Conservation (phyloP, 2,113 vertebrate genomes). For the Laticauda laticaudata region DNA sequence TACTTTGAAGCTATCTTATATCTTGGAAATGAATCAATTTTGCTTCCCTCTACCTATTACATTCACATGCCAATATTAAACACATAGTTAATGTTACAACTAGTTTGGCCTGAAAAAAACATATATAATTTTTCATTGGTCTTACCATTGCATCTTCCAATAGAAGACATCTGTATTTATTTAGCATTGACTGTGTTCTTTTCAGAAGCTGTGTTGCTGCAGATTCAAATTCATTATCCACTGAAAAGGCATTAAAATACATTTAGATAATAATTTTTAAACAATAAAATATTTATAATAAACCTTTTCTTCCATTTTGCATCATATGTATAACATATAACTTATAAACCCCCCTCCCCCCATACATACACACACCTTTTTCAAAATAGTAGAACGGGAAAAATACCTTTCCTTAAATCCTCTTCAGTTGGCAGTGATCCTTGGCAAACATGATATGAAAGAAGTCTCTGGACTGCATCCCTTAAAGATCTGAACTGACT, state of each 20-base stretch:
- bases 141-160: conserved; percentile 94
- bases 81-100: not conserved
- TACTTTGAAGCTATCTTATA: not conserved
- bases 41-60: not conserved
- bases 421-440: conserved; percentile 83
- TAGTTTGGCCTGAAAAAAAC: not conserved
- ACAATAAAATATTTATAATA: not conserved
- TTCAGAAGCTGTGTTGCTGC: conserved; percentile 89
- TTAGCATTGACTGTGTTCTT: conserved; percentile 92
- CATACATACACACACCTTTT: not conserved
- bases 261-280: conserved; percentile 39
- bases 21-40: not conserved
- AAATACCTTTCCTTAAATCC: conserved; percentile 81
- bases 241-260: conserved; percentile 68
- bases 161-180: conserved; percentile 95
- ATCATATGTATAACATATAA: not conserved
- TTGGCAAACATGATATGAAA: conserved; percentile 93
- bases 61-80: not conserved
- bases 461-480: conserved; percentile 83
- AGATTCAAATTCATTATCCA: conserved; percentile 91
- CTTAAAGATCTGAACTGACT: conserved; percentile 80
- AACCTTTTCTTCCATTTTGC: not conserved
- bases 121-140: not conserved
- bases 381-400: not conserved
- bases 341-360: not conserved